These are phyloP conservation scores for Otolemur crassicaudatus DNA, from an alignment of 2,797 vertebrate species.

Conservation along the genomic window DNA sequence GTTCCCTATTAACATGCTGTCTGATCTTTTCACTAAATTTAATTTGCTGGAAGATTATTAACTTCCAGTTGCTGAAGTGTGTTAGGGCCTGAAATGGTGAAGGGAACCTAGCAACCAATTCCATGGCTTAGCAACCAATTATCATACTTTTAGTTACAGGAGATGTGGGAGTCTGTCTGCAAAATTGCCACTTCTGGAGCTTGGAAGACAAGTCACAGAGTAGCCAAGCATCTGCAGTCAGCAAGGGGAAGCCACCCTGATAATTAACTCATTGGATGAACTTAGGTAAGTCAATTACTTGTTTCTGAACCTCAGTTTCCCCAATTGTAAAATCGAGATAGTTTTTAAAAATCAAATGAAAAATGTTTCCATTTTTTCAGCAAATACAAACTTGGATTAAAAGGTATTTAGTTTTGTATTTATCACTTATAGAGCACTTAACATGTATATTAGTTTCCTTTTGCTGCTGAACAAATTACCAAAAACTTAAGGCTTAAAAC, in stretches of 20 bases:
- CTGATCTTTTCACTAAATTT: slow-evolving; percentile 51
- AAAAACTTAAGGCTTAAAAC: background rate
- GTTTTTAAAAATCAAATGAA: slow-evolving; percentile 19
- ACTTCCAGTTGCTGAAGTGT: slow-evolving; percentile 59
- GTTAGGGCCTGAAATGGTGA: background rate
- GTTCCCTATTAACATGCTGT: background rate
- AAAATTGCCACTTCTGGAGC: slow-evolving; percentile 75
- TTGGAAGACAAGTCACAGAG: slow-evolving; percentile 24
- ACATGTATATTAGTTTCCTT: background rate
- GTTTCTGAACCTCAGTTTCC: background rate
- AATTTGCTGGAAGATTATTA: slow-evolving; percentile 64
- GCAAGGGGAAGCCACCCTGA: background rate
- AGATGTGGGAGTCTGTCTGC: slow-evolving; percentile 82
- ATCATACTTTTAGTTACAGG: slow-evolving; percentile 79
- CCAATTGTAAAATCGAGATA: slow-evolving; percentile 1
- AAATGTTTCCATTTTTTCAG: slow-evolving; percentile 16
- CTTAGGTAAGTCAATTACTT: background rate
- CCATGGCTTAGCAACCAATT: slow-evolving; percentile 85
- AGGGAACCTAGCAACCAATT: slow-evolving; percentile 81
- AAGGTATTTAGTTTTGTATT: slow-evolving; percentile 37
- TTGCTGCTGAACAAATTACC: background rate
- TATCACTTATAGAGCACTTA: background rate
- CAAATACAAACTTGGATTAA: slow-evolving; percentile 29
- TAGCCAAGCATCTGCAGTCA: background rate
- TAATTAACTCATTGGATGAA: background rate